Conservation (phyloP, 2,888 invertebrate genomes). For the Dicranocentrus wangi region DNA sequence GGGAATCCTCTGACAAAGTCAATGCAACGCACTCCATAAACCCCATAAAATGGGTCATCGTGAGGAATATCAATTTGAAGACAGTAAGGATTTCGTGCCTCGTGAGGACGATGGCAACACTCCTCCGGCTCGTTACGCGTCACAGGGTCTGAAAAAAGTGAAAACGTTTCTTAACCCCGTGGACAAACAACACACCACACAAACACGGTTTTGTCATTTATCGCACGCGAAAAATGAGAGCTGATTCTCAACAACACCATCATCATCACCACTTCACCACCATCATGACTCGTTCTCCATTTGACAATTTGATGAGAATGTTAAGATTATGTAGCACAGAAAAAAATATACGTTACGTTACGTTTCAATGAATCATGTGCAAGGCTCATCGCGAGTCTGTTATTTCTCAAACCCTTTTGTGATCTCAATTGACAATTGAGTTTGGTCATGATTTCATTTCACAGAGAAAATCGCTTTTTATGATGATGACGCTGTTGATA, state of each 20-base stretch:
- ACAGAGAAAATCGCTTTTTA: too few relatives aligned
- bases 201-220: background rate
- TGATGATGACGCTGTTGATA: too few relatives aligned
- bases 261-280: background rate
- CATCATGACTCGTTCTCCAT: too few relatives aligned
- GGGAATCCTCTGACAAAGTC: slow-evolving; percentile 93
- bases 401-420: too few relatives aligned
- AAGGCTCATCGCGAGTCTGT: too few relatives aligned
- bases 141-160: slow-evolving; percentile 81
- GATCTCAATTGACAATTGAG: too few relatives aligned
- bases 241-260: background rate
- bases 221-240: slow-evolving; percentile 1
- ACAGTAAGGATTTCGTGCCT: slow-evolving; percentile 91
- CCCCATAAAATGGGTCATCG: slow-evolving; percentile 91
- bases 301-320: too few relatives aligned
- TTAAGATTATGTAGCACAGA: too few relatives aligned
- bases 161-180: background rate
- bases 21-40: slow-evolving; percentile 89
- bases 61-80: slow-evolving; percentile 91
- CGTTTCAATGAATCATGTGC: too few relatives aligned
- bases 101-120: slow-evolving; percentile 87
- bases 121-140: slow-evolving; percentile 93
- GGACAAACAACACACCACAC: slow-evolving; percentile 15
- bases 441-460: too few relatives aligned
- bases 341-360: too few relatives aligned